Evolutionary conservation across 2,113 vertebrate species (phyloP).

Genomic region (Paralichthys olivaceus): DNA sequence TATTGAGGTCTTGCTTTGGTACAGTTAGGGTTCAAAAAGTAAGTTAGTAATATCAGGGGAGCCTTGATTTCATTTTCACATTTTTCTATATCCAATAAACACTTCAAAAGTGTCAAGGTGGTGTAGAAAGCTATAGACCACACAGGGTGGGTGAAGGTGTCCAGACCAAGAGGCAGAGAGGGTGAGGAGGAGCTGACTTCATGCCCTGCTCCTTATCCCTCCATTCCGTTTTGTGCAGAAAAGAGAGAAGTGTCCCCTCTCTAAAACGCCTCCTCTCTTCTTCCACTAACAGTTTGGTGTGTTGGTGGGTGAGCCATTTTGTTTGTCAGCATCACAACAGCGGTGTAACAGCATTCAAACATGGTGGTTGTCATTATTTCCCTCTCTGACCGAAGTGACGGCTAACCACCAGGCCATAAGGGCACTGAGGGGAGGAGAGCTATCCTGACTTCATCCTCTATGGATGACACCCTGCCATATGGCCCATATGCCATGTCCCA

Average conservation of each 20-base stretch:
- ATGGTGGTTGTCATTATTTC: too few species aligned
- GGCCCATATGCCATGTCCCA: too few species aligned
- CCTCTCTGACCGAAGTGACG: too few species aligned
- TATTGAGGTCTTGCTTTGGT: too few species aligned
- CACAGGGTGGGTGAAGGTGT: background rate
- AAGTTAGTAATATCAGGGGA: background rate
- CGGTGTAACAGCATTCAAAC: too few species aligned
- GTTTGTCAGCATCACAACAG: too few species aligned
- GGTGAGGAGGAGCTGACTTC: background rate
- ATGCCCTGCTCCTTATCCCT: too few species aligned
- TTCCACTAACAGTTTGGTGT: background rate
- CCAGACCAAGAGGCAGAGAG: background rate
- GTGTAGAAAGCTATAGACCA: background rate
- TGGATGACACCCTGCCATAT: too few species aligned
- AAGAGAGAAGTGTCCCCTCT: background rate
- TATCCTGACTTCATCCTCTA: too few species aligned
- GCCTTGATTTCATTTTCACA: constrained; percentile 9
- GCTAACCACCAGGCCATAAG: too few species aligned
- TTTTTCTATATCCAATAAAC: constrained; percentile 1
- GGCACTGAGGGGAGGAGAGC: too few species aligned
- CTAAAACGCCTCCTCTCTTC: background rate
- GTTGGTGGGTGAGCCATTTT: background rate
- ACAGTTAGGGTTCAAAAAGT: background rate
- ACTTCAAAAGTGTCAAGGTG: background rate
- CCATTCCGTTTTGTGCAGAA: background rate